A percentile compares a stretch with the other conserved stretches of the same genome.
Evolutionary conservation across 2,113 vertebrate genomes (phyloP).

Genomic region (Sebastes schlegelii): DNA sequence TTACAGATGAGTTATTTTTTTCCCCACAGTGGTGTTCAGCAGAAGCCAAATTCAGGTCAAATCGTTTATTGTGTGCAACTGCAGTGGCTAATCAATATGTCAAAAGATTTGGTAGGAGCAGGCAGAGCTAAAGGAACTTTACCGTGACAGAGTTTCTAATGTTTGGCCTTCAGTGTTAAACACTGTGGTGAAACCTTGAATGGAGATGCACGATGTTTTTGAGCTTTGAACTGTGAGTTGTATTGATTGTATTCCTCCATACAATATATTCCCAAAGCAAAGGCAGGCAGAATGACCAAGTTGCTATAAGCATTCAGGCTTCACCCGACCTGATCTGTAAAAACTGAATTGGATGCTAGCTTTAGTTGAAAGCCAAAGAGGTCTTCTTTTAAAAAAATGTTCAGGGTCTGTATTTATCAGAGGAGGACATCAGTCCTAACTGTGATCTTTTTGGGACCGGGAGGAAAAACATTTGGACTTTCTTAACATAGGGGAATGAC

Average conservation of each 20-base stretch:
- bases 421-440: neutral
- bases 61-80: neutral
- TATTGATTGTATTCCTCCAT: neutral
- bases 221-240: constrained; percentile 10
- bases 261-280: neutral
- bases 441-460: neutral
- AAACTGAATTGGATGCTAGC: neutral
- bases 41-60: constrained; percentile 15
- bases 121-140: neutral
- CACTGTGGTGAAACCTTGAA: neutral
- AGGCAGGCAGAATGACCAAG: neutral
- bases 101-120: neutral
- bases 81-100: constrained; percentile 9
- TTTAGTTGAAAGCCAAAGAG: too few relatives aligned
- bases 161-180: neutral
- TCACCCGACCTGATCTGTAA: neutral
- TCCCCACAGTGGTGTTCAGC: neutral
- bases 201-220: neutral
- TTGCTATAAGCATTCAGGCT: neutral
- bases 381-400: neutral
- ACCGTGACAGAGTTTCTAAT: neutral
- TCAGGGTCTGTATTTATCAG: neutral
- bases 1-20: constrained; percentile 10
- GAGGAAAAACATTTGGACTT: neutral
- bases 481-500: too few relatives aligned